Percentiles rank a stretch among this genome's conserved stretches.
phyloP scores from a whole-genome alignment of 2,113 vertebrate genomes.

The Prionailurus bengalensis region DNA sequence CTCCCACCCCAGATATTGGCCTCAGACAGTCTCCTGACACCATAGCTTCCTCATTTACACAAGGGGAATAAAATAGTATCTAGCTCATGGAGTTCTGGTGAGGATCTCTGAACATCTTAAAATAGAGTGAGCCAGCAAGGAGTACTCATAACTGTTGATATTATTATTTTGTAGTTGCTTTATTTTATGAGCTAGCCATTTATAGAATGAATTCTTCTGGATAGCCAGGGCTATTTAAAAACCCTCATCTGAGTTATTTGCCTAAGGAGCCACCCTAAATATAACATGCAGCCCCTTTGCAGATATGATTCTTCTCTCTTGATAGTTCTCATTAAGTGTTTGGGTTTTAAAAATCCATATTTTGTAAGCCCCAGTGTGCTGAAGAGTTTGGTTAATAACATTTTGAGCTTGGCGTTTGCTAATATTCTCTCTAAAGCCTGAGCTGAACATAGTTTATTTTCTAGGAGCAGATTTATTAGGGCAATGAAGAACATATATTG shows the following conservation, averaged over 20 bases:
- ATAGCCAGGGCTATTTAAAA: constrained; percentile 49
- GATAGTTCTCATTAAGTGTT: constrained; percentile 69
- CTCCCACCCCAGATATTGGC: neutral
- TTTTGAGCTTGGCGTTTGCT: constrained; percentile 65
- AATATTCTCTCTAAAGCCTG: constrained; percentile 69
- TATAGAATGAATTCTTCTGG: constrained; percentile 49
- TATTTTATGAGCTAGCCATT: constrained; percentile 57
- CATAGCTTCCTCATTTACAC: neutral
- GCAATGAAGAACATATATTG: constrained; percentile 70
- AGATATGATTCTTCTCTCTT: constrained; percentile 70
- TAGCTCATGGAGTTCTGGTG: neutral
- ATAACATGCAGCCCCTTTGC: constrained; percentile 14
- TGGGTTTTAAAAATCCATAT: constrained; percentile 70
- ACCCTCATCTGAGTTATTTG: constrained; percentile 46
- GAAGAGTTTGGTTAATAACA: constrained; percentile 74
- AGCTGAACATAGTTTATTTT: constrained; percentile 73
- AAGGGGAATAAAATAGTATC: neutral
- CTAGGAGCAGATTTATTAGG: constrained; percentile 71
- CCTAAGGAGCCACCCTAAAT: neutral
- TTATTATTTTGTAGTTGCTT: constrained; percentile 41
- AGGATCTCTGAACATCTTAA: neutral
- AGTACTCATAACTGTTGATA: neutral
- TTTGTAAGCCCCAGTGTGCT: constrained; percentile 56
- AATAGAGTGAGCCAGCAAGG: neutral
- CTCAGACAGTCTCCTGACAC: neutral